Percentiles rank a stretch among this genome's conserved stretches.
Evolutionary conservation across 2,113 vertebrate species (phyloP).

Genomic region (Dromiciops gliroides): DNA sequence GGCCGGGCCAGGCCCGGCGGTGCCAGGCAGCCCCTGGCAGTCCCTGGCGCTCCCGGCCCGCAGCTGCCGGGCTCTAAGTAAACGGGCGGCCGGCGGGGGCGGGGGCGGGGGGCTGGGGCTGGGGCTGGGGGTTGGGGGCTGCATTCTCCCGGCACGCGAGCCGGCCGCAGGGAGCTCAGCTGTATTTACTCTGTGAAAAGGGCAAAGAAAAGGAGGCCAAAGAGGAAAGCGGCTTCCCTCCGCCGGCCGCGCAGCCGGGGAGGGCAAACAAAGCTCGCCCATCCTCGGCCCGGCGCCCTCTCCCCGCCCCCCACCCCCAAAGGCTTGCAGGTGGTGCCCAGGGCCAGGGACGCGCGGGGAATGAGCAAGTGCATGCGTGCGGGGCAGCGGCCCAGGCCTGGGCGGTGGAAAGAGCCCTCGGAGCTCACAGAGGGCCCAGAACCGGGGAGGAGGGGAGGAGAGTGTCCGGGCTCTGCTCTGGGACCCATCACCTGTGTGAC

Average conservation of each 20-base stretch:
- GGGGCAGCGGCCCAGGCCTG: neutral
- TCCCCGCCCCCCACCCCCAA: neutral
- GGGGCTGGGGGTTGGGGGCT: slow-evolving; percentile 59
- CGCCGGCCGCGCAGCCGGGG: slow-evolving; percentile 49
- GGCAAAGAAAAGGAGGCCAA: slow-evolving; percentile 78
- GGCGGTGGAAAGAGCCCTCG: neutral
- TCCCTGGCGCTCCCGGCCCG: slow-evolving; percentile 44
- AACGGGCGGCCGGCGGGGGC: slow-evolving; percentile 50
- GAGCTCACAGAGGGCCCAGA: neutral
- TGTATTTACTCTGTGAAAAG: slow-evolving; percentile 87
- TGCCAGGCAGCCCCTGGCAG: neutral
- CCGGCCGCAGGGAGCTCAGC: slow-evolving; percentile 83
- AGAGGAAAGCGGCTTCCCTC: slow-evolving; percentile 78
- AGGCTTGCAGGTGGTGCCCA: slow-evolving; percentile 80
- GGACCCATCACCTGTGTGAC: neutral
- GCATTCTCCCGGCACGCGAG: slow-evolving; percentile 87
- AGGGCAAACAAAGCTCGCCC: slow-evolving; percentile 64
- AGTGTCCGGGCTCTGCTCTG: neutral
- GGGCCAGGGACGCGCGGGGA: slow-evolving; percentile 6
- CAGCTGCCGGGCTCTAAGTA: slow-evolving; percentile 84
- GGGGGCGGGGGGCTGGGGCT: slow-evolving; percentile 63
- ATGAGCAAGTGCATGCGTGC: neutral
- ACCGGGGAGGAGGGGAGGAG: accelerated
- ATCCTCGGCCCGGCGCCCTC: slow-evolving; percentile 19
- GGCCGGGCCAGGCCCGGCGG: neutral